A percentile compares a stretch with the other conserved stretches of the same genome.
phyloP scores from a whole-genome alignment of 2,888 invertebrate species.

The Magallana nippona region DNA sequence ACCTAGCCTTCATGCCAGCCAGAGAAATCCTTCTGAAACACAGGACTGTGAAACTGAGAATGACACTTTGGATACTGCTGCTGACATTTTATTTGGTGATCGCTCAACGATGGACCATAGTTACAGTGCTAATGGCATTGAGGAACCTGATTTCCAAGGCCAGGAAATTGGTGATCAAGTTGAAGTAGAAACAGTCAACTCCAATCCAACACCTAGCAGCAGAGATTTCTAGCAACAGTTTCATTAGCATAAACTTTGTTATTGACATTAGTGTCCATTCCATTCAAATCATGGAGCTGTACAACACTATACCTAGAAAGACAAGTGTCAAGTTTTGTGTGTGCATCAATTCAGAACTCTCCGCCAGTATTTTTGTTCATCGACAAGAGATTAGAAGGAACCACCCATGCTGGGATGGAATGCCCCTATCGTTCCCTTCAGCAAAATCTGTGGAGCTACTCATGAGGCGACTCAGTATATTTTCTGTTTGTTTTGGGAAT shows the following conservation, averaged over 20 bases:
- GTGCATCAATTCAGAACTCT: slow-evolving; percentile 10
- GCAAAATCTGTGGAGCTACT: neutral
- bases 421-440: neutral
- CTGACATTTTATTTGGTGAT: too few relatives aligned
- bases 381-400: neutral
- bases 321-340: slow-evolving; percentile 16
- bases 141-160: too few relatives aligned
- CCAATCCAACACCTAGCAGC: too few relatives aligned
- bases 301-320: neutral
- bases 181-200: too few relatives aligned
- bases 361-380: slow-evolving; percentile 26
- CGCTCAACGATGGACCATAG: too few relatives aligned
- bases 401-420: slow-evolving; percentile 15
- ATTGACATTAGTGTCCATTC: neutral
- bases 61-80: too few relatives aligned
- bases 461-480: neutral
- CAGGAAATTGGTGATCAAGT: too few relatives aligned
- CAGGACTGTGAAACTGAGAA: too few relatives aligned
- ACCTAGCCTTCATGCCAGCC: too few relatives aligned
- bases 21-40: too few relatives aligned
- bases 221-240: neutral
- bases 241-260: neutral
- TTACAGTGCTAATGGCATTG: too few relatives aligned
- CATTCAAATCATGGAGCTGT: slow-evolving; percentile 12
- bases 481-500: slow-evolving; percentile 40